These are phyloP conservation scores for Drosophila antonietae DNA, from an alignment of 2,888 invertebrate species.

Conservation along the genomic window DNA sequence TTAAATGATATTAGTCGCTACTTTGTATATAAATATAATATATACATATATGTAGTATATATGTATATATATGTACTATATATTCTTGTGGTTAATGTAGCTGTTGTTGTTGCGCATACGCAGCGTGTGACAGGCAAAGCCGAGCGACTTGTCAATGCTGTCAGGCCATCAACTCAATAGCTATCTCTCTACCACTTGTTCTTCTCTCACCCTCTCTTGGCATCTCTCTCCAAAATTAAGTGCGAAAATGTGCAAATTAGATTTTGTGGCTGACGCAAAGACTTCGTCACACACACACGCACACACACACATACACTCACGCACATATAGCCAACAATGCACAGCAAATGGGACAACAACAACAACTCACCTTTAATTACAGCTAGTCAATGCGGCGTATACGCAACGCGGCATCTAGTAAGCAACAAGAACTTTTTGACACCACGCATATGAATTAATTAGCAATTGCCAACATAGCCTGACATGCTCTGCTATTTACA, in stretches of 20 bases:
- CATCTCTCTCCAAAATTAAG: constrained; percentile 53
- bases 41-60: neutral
- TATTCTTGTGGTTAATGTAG: constrained; percentile 33
- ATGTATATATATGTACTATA: neutral
- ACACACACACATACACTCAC: no score
- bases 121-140: constrained; percentile 37
- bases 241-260: constrained; percentile 73
- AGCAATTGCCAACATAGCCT: constrained; percentile 51
- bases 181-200: constrained; percentile 4
- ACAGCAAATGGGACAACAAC: constrained; percentile 6
- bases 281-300: constrained; percentile 17
- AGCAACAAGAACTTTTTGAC: constrained; percentile 53
- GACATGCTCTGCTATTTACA: constrained; percentile 25
- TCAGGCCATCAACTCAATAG: constrained; percentile 49
- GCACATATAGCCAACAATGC: constrained; percentile 14
- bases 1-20: constrained; percentile 67
- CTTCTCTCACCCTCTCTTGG: constrained; percentile 25
- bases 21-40: constrained; percentile 35
- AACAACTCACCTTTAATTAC: constrained; percentile 54
- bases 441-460: constrained; percentile 68
- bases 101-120: constrained; percentile 49
- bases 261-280: constrained; percentile 58
- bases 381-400: constrained; percentile 39
- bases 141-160: constrained; percentile 48
- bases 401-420: constrained; percentile 28